Conservation (phyloP, 1,140 invertebrate genomes). For the Hylaeus anthracinus region DNA sequence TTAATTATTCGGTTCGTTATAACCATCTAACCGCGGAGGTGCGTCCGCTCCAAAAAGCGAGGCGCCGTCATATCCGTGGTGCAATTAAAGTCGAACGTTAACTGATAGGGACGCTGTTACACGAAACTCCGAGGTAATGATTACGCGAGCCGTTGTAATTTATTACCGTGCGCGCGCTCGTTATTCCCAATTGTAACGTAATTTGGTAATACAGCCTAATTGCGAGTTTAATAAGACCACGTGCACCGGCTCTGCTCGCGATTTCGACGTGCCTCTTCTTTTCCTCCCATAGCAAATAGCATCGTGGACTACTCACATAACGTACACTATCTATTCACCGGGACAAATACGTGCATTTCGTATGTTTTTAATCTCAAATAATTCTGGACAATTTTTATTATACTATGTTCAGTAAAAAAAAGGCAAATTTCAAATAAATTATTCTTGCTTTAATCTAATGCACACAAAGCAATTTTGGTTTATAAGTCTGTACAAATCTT, state of each 20-base stretch:
- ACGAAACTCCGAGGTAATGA: constrained; percentile 65
- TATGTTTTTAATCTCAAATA: too few species aligned
- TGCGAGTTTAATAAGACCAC: constrained; percentile 59
- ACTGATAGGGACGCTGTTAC: constrained; percentile 64
- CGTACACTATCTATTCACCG: too few species aligned
- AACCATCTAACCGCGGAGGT: constrained; percentile 28
- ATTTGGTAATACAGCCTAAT: constrained; percentile 63
- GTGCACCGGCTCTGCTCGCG: not conserved
- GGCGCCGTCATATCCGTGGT: constrained; percentile 25
- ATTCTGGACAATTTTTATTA: too few species aligned
- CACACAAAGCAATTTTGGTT: too few species aligned
- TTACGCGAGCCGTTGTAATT: constrained; percentile 66
- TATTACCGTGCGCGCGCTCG: constrained; percentile 59
- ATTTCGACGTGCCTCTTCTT: not conserved
- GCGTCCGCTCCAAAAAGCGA: constrained; percentile 43
- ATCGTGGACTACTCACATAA: too few species aligned
- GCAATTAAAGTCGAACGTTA: constrained; percentile 68
- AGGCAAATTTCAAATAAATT: too few species aligned
- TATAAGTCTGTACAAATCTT: too few species aligned
- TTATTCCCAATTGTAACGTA: constrained; percentile 63
- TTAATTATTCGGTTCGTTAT: constrained; percentile 59
- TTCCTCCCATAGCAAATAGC: too few species aligned
- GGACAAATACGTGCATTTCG: too few species aligned
- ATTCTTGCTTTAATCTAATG: too few species aligned
- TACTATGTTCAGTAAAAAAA: too few species aligned